Evolutionary conservation across 2,888 invertebrate genomes (phyloP).

Genomic region (Linhomoeus sp.): DNA sequence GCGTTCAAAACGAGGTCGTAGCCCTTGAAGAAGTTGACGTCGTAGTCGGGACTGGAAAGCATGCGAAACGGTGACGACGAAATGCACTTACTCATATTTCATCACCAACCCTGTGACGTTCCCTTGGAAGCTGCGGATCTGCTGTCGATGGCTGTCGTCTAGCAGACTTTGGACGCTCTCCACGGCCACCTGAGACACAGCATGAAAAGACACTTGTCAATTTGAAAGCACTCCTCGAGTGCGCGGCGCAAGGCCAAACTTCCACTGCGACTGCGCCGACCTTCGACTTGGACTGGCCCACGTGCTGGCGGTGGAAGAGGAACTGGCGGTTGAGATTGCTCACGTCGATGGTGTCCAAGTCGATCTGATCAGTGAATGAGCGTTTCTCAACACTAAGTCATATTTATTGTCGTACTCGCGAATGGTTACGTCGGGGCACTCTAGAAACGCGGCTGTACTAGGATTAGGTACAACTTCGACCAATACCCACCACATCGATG

Average conservation of each 20-base stretch:
- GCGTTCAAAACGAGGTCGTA: slow-evolving; percentile 87
- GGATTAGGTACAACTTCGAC: neutral
- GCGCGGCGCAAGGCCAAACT: no score
- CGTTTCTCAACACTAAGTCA: no score
- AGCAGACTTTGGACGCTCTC: slow-evolving; percentile 66
- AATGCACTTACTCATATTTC: neutral
- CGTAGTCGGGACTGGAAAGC: slow-evolving; percentile 40
- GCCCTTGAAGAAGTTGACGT: slow-evolving; percentile 67
- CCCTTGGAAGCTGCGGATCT: slow-evolving; percentile 55
- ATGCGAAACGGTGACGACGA: no score
- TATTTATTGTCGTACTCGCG: no score
- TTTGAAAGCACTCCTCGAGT: no score
- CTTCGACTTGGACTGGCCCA: slow-evolving; percentile 79
- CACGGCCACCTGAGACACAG: slow-evolving; percentile 64
- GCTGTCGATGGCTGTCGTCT: slow-evolving; percentile 52
- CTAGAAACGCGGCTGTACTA: slow-evolving; percentile 29
- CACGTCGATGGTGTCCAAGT: slow-evolving; percentile 96
- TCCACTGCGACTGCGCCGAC: no score
- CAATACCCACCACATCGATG: slow-evolving; percentile 66
- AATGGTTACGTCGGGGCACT: no score
- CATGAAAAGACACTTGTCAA: no score
- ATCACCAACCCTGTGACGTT: slow-evolving; percentile 41
- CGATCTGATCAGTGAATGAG: no score
- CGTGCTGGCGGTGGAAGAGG: slow-evolving; percentile 91
- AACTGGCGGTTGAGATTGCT: slow-evolving; percentile 97